Conservation (phyloP, 2,113 vertebrate species). For the Galeopterus variegatus region DNA sequence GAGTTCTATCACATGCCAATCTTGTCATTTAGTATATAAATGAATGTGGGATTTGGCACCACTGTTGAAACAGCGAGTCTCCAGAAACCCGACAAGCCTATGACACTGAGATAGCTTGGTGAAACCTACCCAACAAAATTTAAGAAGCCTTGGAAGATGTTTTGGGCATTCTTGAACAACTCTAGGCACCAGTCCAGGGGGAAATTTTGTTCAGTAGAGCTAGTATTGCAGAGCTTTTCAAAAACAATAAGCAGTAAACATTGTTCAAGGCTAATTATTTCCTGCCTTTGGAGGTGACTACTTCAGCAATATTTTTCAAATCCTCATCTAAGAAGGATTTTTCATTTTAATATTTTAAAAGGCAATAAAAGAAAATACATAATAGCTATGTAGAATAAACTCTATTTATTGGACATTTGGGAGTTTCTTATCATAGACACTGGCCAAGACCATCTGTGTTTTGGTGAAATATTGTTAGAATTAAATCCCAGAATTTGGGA, state of each 20-base stretch:
- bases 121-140: not conserved
- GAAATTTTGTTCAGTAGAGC: not conserved
- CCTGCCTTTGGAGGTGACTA: not conserved
- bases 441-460: not conserved
- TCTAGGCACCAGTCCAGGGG: not conserved
- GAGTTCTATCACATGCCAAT: not conserved
- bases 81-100: not conserved
- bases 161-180: not conserved
- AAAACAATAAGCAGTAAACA: not conserved
- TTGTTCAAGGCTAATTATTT: constrained; percentile 15
- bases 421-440: not conserved
- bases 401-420: not conserved
- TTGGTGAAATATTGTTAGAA: constrained; percentile 19
- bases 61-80: not conserved
- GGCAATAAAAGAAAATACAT: not conserved
- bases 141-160: not conserved
- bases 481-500: not conserved
- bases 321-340: not conserved
- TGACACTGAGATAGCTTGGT: not conserved
- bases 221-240: not conserved
- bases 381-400: not conserved
- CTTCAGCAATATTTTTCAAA: constrained; percentile 40
- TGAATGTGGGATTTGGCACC: not conserved
- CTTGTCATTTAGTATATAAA: not conserved
- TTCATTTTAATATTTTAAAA: constrained; percentile 22